Base-by-base conservation (phyloP, 92 coral and sea anemone species). In the Paragorgia papillata region DNA sequence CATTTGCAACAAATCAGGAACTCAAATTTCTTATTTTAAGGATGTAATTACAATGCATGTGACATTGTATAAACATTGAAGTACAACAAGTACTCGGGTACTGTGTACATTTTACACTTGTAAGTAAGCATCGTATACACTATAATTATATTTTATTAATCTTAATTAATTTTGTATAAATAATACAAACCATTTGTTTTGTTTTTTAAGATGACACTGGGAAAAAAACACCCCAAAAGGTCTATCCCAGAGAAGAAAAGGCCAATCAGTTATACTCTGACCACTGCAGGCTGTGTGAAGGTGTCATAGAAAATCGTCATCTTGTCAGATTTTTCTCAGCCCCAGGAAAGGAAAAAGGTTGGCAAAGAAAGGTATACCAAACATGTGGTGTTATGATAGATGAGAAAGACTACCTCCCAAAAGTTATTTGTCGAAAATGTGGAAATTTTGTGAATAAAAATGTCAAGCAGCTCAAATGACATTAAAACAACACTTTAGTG, bases 261-360 rank as follows among this genome's bases (percentile, higher is more conserved):
- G 37, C 9, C 13, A 24, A 41, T 28, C 4, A 55, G 61, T 55
- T 55, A 55, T 55, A 55, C 61, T 55, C n/a, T 55, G 68, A n/a
- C n/a, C n/a, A n/a, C n/a, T 82, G 86, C 67, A 60, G 86, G 73
- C 86, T 82, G 35, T 75, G n/a, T 37, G 82, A 73, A 31, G 65
- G 29, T 50, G 40, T 62, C 4, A 74, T 24, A 43, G 85, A 74
- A 24, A 64, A 40, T 15, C 63, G 85, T 4, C 70, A 57, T 27
- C 44, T 85, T 64, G 50, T 76, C 27, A 64, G 87, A 28, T 25
- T 76, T 18, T 76, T 76, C 31, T 64, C 79, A 17, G 54, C 29
- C 64, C 4, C 66, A 17, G 86, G 86, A 59, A 66, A 2, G 3
- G 69, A 66, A 34, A 76, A 58, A 29, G 28, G 56, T 17, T 80